Conservation (phyloP, 2,797 vertebrate genomes). For the Hippopotamyrus pictus region DNA sequence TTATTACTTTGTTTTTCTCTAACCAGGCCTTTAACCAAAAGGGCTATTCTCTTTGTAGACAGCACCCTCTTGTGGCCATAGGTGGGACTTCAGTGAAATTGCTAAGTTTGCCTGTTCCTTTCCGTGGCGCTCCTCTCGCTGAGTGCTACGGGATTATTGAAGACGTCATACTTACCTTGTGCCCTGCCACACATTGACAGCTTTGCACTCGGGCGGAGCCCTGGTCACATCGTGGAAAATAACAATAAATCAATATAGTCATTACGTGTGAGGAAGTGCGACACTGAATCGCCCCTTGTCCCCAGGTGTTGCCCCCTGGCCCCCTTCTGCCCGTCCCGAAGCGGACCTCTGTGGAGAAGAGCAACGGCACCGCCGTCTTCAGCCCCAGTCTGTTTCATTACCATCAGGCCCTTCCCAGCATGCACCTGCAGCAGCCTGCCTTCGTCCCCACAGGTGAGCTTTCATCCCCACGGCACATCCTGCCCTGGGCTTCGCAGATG, state of each 20-base stretch:
- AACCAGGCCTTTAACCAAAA: background rate
- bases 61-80: background rate
- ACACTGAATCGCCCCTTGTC: constrained; percentile 24
- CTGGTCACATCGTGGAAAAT: background rate
- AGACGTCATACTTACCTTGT: background rate
- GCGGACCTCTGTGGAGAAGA: constrained; percentile 87
- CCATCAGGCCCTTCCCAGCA: constrained; percentile 93
- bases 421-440: constrained; percentile 89
- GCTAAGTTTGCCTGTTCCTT: background rate
- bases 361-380: constrained; percentile 82
- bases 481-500: background rate
- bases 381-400: constrained; percentile 95
- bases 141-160: background rate
- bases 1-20: background rate
- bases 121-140: too few relatives aligned
- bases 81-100: background rate
- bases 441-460: constrained; percentile 88
- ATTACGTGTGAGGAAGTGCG: background rate
- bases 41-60: background rate
- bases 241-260: background rate
- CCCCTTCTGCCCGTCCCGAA: constrained; percentile 88
- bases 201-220: background rate
- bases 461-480: constrained; percentile 33
- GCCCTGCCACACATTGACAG: background rate
- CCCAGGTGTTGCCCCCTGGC: constrained; percentile 77